Evolutionary conservation across 1,140 invertebrate species (phyloP).

Genomic region (Drosophila lacteicornis): DNA sequence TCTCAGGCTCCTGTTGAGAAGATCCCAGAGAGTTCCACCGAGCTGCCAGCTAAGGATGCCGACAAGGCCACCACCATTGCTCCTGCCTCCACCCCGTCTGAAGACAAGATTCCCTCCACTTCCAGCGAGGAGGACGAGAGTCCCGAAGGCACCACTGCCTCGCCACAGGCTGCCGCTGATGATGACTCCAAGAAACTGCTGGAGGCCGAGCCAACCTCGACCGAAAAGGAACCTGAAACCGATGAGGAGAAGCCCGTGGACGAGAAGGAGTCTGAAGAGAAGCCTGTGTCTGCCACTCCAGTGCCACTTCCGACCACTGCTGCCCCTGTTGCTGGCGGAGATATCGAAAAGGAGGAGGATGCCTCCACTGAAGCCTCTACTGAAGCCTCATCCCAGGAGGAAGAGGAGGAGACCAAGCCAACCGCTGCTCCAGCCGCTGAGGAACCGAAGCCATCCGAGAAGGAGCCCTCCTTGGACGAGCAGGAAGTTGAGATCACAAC

Average conservation of each 20-base stretch:
- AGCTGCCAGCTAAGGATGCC: constrained; percentile 24
- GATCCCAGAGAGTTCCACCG: constrained; percentile 27
- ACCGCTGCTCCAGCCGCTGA: constrained; percentile 16
- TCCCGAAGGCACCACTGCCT: constrained; percentile 22
- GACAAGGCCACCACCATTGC: constrained; percentile 29
- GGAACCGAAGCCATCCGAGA: constrained; percentile 10
- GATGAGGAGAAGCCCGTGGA: constrained; percentile 32
- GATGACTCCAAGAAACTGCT: constrained; percentile 31
- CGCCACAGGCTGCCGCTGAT: constrained; percentile 21
- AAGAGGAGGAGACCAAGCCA: constrained; percentile 19
- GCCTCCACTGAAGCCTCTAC: constrained; percentile 20
- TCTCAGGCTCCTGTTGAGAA: constrained; percentile 25
- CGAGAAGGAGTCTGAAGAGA: constrained; percentile 20
- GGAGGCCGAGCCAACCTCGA: constrained; percentile 3
- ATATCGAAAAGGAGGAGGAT: constrained; percentile 27
- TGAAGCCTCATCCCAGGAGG: constrained; percentile 19
- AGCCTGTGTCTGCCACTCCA: constrained; percentile 24
- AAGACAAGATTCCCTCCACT: constrained; percentile 30
- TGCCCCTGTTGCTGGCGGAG: constrained; percentile 34
- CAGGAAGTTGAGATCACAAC: constrained; percentile 11
- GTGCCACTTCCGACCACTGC: constrained; percentile 25
- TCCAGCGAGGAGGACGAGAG: constrained; percentile 42
- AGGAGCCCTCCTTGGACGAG: constrained; percentile 20
- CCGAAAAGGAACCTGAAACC: constrained; percentile 22
- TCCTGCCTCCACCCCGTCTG: constrained; percentile 30